Base-by-base conservation (phyloP, 2,888 invertebrate genomes). In the Drosophila atroscutellata region DNA sequence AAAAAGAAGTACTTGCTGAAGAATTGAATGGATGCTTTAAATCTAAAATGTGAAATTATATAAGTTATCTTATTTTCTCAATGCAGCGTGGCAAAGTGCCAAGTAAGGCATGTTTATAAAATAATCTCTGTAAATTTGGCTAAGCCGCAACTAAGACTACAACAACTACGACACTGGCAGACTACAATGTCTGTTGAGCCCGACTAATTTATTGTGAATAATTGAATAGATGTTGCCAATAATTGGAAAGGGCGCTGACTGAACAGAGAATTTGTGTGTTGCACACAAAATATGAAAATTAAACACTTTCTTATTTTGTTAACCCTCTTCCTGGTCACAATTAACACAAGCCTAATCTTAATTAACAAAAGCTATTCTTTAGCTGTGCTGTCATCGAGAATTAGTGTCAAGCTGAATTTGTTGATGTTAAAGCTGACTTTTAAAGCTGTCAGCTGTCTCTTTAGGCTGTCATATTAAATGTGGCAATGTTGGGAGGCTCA, bases 81-180 rank as follows among this genome's bases (percentile, higher is more conserved):
- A 63, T 75, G 63, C 37, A 45, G 0, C 3, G 49, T 30, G 15
- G 13, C 18, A 24, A 59, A 57, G 37, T 57, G 73, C 9, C 56
- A 73, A 55, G 26, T 58, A 34, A 36, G 34, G 36, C 42, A 59
- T 18, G 63, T 37, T 54, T 62, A 56, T 28, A 60, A 65, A 49
- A 37, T 54, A 32, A 69, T 58, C 52, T 56, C 15, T 70, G 34
- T 3, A 50, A 55, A 71, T 58, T 64, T 39, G n/a, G 42, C 52
- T 69, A 55, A 61, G 56, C 39, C 47, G 26, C 60, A 75, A 34
- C 15, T 50, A 34, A 65, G 47, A 49, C 62, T 28, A 59, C 9
- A 51, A 32, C 18, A 13, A 36, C 9, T 20, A 13, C 51, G 18
- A 42, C 54, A 49, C 20, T 42, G 54, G 9, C 54, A 34, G 51